These are phyloP conservation scores for Clamator glandarius DNA, from an alignment of 2,797 vertebrate species.

Conservation along the genomic window DNA sequence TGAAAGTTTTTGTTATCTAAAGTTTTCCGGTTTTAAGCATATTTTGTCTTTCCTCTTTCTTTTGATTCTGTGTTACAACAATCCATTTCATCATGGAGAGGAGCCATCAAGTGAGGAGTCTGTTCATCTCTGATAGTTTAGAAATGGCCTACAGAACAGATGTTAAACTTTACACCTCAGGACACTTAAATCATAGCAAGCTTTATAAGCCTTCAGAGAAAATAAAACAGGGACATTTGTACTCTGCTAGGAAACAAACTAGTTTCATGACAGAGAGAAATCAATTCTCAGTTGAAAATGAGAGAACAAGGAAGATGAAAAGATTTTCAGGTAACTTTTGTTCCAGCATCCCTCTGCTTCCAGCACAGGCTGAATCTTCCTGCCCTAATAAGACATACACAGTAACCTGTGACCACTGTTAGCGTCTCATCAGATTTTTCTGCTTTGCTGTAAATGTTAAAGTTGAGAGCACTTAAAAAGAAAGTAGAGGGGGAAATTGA, in stretches of 20 bases:
- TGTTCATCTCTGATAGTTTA: constrained; percentile 61
- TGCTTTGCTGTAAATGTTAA: not conserved
- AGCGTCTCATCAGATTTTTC: not conserved
- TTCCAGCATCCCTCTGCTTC: not conserved
- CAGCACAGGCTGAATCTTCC: not conserved
- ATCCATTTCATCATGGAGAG: not conserved
- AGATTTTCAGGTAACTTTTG: constrained; percentile 51
- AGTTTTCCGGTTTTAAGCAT: not conserved
- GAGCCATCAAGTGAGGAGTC: not conserved
- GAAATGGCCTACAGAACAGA: constrained; percentile 76
- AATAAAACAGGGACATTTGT: constrained; percentile 56
- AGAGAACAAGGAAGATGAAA: constrained; percentile 46
- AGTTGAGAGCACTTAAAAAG: not conserved
- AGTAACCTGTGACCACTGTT: not conserved
- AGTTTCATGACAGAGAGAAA: not conserved
- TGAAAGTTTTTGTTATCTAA: not conserved
- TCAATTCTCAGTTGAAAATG: not conserved
- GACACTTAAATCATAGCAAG: constrained; percentile 76
- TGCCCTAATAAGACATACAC: not conserved
- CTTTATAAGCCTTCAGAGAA: constrained; percentile 58
- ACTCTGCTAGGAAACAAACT: constrained; percentile 21
- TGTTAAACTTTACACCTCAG: constrained; percentile 72
- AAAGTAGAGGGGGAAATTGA: not conserved
- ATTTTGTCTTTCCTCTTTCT: not conserved
- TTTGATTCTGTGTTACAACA: not conserved